phyloP scores from a whole-genome alignment of 2,797 vertebrate species.

The Catharus ustulatus region DNA sequence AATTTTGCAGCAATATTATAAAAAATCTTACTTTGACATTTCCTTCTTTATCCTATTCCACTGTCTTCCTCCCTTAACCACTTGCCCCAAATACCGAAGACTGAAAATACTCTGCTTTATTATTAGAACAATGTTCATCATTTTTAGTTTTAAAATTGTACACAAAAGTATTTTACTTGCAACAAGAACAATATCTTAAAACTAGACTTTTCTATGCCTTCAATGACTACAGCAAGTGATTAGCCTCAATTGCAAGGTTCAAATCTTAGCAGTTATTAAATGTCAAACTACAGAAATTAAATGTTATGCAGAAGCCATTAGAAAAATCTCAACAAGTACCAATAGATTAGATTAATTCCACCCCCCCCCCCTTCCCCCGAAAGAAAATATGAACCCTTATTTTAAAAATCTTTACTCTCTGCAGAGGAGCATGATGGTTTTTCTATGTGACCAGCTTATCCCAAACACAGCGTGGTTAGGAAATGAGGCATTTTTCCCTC shows the following conservation, averaged over 20 bases:
- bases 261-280: neutral
- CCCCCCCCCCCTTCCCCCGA: accelerated
- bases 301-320: neutral
- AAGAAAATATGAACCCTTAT: neutral
- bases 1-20: neutral
- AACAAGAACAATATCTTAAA: neutral
- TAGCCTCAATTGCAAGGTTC: neutral
- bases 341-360: neutral
- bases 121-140: neutral
- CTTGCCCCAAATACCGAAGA: neutral
- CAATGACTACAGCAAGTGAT: neutral
- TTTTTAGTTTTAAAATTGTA: neutral
- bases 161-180: neutral
- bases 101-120: neutral
- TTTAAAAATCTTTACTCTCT: neutral
- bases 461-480: constrained; percentile 23
- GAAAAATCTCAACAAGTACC: neutral
- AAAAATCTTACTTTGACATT: neutral
- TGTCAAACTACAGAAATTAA: neutral
- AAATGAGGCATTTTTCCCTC: constrained; percentile 59
- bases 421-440: neutral
- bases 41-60: neutral
- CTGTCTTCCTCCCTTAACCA: neutral
- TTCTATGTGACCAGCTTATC: constrained; percentile 21
- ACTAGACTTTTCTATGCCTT: neutral